Conservation (phyloP, 2,888 invertebrate species). For the Lasioglossum pauxillum region DNA sequence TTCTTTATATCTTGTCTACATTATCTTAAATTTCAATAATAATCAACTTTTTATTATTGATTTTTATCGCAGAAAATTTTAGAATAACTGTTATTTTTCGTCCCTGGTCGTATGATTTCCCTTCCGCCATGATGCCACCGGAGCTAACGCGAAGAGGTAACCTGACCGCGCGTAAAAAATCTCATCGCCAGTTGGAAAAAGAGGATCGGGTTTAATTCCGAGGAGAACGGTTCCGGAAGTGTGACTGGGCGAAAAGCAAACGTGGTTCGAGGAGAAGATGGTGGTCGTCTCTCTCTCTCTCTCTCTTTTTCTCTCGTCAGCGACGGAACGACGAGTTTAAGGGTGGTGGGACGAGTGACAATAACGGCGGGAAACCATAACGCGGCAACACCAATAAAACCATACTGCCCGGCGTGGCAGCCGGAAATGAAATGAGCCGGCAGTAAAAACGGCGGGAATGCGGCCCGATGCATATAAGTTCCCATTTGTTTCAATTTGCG, state of each 20-base stretch:
- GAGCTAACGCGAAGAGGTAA: background rate
- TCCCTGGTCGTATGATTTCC: background rate
- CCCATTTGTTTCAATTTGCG: slow-evolving; percentile 82
- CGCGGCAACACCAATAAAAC: slow-evolving; percentile 77
- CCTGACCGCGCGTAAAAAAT: slow-evolving; percentile 24
- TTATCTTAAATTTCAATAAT: no score
- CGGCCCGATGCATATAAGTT: slow-evolving; percentile 79
- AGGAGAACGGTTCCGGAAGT: background rate
- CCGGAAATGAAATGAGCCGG: slow-evolving; percentile 80
- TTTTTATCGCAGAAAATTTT: no score
- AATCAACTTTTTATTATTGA: no score
- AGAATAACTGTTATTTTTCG: no score
- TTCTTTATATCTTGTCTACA: no score
- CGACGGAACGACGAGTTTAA: slow-evolving; percentile 10
- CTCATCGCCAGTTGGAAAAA: slow-evolving; percentile 19
- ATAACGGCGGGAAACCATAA: slow-evolving; percentile 76
- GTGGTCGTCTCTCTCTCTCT: background rate
- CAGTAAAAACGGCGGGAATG: slow-evolving; percentile 79
- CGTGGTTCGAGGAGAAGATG: slow-evolving; percentile 8
- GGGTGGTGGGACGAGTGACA: slow-evolving; percentile 68
- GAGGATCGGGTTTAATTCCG: slow-evolving; percentile 37
- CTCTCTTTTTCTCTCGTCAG: background rate
- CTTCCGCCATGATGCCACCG: background rate
- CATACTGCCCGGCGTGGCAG: slow-evolving; percentile 50
- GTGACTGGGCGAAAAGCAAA: background rate